These are phyloP conservation scores for Junco hyemalis DNA, from an alignment of 2,113 vertebrate genomes.

Conservation along the genomic window DNA sequence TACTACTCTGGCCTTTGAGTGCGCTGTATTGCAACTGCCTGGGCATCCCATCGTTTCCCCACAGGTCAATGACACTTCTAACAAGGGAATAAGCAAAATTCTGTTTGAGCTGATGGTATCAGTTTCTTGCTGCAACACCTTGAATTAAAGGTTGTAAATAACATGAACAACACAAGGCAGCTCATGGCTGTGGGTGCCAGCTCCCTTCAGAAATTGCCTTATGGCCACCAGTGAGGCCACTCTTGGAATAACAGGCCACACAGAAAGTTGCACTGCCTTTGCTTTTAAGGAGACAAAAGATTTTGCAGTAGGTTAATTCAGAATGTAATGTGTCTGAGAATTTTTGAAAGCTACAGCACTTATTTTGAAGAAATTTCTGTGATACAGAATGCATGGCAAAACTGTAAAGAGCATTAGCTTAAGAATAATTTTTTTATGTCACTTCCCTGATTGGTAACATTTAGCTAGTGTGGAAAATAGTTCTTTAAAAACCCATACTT, in stretches of 20 bases:
- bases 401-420: neutral
- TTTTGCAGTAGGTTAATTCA: neutral
- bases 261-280: neutral
- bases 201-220: neutral
- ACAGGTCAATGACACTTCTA: neutral
- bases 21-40: neutral
- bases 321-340: neutral
- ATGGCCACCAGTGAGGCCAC: neutral
- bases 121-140: neutral
- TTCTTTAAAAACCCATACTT: neutral
- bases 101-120: neutral
- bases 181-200: neutral
- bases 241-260: neutral
- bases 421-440: neutral
- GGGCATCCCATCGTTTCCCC: neutral
- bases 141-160: conserved; percentile 22
- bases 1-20: conserved; percentile 62
- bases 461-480: neutral
- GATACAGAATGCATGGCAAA: neutral
- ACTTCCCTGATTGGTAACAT: neutral
- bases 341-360: neutral
- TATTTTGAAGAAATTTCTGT: neutral
- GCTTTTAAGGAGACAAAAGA: neutral
- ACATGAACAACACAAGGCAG: neutral
- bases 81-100: conserved; percentile 13